Evolutionary conservation across 2,888 invertebrate genomes (phyloP).

Genomic region (Cataglyphis albicans): DNA sequence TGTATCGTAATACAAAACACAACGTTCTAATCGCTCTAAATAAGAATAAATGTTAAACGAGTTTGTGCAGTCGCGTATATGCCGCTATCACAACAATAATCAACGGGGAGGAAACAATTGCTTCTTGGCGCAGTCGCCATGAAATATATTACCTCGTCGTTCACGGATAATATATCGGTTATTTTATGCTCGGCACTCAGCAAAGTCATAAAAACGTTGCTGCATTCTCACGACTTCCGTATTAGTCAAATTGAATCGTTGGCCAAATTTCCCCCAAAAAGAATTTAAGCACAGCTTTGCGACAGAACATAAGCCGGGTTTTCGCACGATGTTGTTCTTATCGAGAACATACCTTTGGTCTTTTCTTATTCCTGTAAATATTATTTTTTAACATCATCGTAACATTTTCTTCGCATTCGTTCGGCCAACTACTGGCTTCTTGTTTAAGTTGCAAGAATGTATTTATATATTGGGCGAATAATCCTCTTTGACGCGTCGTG

Average conservation of each 20-base stretch:
- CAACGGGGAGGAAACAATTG: not conserved
- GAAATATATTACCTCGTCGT: not conserved
- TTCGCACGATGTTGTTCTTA: not conserved
- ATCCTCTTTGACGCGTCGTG: not conserved
- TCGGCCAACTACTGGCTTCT: not conserved
- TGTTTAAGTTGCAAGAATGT: not conserved
- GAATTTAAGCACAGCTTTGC: not conserved
- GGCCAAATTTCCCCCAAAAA: not conserved
- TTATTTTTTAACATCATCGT: not conserved
- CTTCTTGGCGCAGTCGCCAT: not conserved
- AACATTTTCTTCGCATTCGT: not conserved
- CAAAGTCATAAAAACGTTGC: not conserved
- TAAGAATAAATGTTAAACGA: not conserved
- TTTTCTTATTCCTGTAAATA: not conserved
- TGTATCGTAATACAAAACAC: not conserved
- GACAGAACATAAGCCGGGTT: not conserved
- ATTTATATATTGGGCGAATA: slow-evolving; percentile 10
- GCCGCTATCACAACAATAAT: not conserved
- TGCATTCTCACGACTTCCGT: not conserved
- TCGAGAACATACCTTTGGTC: not conserved
- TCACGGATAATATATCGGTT: not conserved
- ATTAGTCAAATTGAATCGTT: not conserved
- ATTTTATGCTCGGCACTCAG: not conserved
- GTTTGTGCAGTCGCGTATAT: not conserved
- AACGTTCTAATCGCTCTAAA: not conserved